A percentile compares a stretch with the other conserved stretches of the same genome.
Conservation (phyloP, 2,797 vertebrate species). For the Clarias platycephalus region DNA sequence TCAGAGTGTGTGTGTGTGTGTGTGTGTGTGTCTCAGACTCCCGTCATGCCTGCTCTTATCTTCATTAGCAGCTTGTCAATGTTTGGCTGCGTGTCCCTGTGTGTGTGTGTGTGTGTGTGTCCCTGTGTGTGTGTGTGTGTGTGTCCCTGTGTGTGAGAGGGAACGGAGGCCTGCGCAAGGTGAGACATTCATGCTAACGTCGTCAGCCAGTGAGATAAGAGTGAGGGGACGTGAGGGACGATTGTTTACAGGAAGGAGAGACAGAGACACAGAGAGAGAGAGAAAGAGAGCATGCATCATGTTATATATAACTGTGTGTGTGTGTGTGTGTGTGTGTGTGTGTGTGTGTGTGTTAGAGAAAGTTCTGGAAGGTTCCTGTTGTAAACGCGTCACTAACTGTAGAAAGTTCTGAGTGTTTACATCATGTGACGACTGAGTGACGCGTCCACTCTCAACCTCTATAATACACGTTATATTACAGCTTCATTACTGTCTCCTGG, state of each 20-base stretch:
- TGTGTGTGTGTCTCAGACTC: slow-evolving; percentile 8
- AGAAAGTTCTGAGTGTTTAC: background rate
- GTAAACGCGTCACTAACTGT: background rate
- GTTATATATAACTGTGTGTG: background rate
- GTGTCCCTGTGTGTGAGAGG: slow-evolving; percentile 7
- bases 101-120: background rate
- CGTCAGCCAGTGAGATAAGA: slow-evolving; percentile 50
- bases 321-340: too few relatives aligned
- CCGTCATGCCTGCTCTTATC: slow-evolving; percentile 43
- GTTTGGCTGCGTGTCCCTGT: background rate
- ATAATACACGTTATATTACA: background rate
- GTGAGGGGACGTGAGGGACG: background rate
- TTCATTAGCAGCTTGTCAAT: slow-evolving; percentile 35
- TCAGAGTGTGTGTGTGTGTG: background rate
- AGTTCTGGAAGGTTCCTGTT: slow-evolving; percentile 29
- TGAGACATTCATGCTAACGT: slow-evolving; percentile 7
- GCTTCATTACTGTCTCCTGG: background rate
- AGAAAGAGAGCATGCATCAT: background rate
- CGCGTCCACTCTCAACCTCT: background rate
- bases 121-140: background rate
- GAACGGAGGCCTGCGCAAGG: slow-evolving; percentile 5
- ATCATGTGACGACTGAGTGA: background rate
- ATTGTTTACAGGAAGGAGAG: background rate
- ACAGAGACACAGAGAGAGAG: background rate
- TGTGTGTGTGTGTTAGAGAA: background rate